Conservation (phyloP, 2,888 invertebrate genomes). For the Thymelicus acteon region DNA sequence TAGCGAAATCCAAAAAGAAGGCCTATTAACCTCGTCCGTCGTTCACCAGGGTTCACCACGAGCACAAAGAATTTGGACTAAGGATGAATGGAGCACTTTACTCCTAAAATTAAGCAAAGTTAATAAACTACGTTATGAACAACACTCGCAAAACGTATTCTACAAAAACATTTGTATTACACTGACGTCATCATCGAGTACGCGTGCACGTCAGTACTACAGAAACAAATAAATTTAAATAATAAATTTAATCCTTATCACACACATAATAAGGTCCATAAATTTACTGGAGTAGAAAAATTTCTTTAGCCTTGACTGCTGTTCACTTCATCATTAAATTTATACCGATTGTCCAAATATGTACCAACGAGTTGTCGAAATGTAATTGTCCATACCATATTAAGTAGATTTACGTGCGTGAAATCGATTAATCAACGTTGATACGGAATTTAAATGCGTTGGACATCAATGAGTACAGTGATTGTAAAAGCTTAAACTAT, state of each 20-base stretch:
- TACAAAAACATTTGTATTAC: slow-evolving; percentile 24
- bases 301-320: slow-evolving; percentile 31
- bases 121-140: not conserved
- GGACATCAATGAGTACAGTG: slow-evolving; percentile 19
- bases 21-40: no score
- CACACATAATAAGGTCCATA: slow-evolving; percentile 14
- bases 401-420: slow-evolving; percentile 35
- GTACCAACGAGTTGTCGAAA: slow-evolving; percentile 31
- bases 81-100: no score
- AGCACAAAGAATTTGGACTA: no score
- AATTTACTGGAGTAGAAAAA: slow-evolving; percentile 8
- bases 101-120: not conserved
- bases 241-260: slow-evolving; percentile 12
- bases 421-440: slow-evolving; percentile 29
- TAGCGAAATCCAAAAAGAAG: no score
- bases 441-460: slow-evolving; percentile 24
- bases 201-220: slow-evolving; percentile 11
- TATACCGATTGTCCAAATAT: slow-evolving; percentile 33
- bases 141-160: slow-evolving; percentile 9
- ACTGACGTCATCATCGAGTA: slow-evolving; percentile 20
- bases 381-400: slow-evolving; percentile 30
- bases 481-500: not conserved
- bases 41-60: no score
- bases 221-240: slow-evolving; percentile 6
- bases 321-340: slow-evolving; percentile 22